Evolutionary conservation across 2,113 vertebrate genomes (phyloP).

Genomic region (Plecturocebus donacophilus): DNA sequence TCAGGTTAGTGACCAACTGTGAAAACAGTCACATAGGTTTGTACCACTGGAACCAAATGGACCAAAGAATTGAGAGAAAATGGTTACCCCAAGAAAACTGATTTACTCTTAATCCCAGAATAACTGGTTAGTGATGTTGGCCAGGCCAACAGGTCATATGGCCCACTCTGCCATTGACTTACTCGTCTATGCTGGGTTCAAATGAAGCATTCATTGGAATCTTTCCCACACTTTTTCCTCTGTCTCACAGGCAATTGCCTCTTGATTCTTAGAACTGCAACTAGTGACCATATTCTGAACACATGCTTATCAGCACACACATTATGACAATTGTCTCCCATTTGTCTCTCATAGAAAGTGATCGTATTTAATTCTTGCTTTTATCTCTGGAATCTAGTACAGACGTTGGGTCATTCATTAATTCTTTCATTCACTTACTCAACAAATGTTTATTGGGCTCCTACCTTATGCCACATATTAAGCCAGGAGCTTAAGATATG

Average conservation of each 20-base stretch:
- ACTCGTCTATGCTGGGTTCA: neutral
- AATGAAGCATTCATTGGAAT: neutral
- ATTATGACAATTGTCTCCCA: neutral
- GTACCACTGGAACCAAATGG: neutral
- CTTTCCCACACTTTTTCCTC: neutral
- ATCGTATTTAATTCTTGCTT: neutral
- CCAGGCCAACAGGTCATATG: neutral
- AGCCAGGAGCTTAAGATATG: neutral
- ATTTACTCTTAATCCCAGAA: neutral
- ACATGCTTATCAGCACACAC: neutral
- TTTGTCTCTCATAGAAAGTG: neutral
- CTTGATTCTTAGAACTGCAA: too few species aligned
- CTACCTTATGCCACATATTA: neutral
- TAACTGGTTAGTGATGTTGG: neutral
- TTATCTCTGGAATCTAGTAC: neutral
- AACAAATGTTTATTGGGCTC: neutral
- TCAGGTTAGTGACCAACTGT: neutral
- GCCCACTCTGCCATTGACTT: neutral
- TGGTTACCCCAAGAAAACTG: neutral
- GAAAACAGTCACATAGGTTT: neutral
- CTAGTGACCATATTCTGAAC: neutral
- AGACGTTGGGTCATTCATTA: neutral
- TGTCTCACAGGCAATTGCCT: neutral
- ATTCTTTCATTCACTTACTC: neutral
- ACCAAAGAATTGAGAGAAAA: neutral